phyloP scores from a whole-genome alignment of 2,797 vertebrate genomes.

The Percopsis omiscomaycus region DNA sequence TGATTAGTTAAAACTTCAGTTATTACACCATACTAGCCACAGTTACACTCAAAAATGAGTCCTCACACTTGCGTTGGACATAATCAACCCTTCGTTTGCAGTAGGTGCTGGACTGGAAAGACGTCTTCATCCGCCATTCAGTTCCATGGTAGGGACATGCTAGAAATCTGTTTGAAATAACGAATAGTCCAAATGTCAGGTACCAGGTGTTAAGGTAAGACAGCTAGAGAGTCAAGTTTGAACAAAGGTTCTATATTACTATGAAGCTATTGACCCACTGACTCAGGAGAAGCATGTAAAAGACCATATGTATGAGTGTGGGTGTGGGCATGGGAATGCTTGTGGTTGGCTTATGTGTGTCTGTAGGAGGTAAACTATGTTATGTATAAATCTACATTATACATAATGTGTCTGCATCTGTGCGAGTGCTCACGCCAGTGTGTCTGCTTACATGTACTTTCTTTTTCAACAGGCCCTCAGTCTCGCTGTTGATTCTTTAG shows the following conservation, averaged over 20 bases:
- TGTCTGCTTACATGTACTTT: slow-evolving; percentile 54
- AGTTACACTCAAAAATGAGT: no score
- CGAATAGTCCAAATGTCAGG: no score
- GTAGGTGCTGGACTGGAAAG: no score
- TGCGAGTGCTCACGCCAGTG: slow-evolving; percentile 32
- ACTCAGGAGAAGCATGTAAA: slow-evolving; percentile 47
- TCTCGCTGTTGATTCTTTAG: slow-evolving; percentile 58
- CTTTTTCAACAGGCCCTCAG: slow-evolving; percentile 68
- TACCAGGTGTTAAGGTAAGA: no score
- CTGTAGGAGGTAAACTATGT: slow-evolving; percentile 63
- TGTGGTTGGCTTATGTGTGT: slow-evolving; percentile 52
- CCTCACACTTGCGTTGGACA: no score
- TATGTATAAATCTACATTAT: slow-evolving; percentile 29
- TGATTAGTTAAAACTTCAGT: background rate
- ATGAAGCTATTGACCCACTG: background rate
- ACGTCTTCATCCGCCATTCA: no score
- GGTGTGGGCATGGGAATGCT: slow-evolving; percentile 57
- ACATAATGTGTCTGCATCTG: slow-evolving; percentile 38
- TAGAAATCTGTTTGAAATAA: no score
- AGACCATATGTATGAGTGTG: slow-evolving; percentile 67
- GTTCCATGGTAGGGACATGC: no score
- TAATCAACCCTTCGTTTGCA: no score
- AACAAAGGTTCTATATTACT: background rate
- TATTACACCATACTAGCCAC: no score
- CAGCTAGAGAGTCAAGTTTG: no score